Conservation (phyloP, 2,113 vertebrate genomes). For the Phyllopteryx taeniolatus region DNA sequence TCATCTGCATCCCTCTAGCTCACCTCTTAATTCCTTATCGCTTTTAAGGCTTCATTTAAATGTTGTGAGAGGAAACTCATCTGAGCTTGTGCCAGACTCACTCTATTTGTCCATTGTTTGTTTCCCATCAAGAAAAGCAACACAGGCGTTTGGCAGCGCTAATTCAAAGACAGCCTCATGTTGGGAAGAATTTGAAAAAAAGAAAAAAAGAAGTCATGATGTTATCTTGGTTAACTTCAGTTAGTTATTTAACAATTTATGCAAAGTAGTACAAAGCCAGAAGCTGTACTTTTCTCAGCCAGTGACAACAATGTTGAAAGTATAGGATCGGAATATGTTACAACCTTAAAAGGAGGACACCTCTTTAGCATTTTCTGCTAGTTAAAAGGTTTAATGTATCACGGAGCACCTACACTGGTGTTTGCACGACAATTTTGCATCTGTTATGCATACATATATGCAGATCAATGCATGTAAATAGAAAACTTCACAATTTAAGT, state of each 20-base stretch:
- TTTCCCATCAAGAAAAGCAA: conserved; percentile 20
- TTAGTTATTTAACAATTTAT: background rate
- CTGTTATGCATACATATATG: background rate
- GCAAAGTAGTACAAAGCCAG: background rate
- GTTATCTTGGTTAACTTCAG: background rate
- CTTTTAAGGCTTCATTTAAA: conserved; percentile 44
- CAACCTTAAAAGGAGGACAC: background rate
- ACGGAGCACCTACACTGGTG: background rate
- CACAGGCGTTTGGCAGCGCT: conserved; percentile 3
- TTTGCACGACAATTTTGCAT: background rate
- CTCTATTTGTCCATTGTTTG: conserved; percentile 17
- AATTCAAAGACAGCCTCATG: background rate
- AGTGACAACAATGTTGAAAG: background rate
- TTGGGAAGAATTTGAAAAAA: background rate
- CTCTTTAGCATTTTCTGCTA: background rate
- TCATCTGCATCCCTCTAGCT: conserved; percentile 27
- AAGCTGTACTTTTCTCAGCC: background rate
- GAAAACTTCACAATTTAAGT: background rate
- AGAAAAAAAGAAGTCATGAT: background rate
- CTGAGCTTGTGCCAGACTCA: conserved; percentile 1
- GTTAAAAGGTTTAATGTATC: background rate
- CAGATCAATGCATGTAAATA: background rate
- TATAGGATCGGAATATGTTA: background rate
- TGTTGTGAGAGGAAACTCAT: conserved; percentile 21
- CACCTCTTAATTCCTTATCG: conserved; percentile 41